Conservation (phyloP, 2,888 invertebrate genomes). For the Branchellion lobata region DNA sequence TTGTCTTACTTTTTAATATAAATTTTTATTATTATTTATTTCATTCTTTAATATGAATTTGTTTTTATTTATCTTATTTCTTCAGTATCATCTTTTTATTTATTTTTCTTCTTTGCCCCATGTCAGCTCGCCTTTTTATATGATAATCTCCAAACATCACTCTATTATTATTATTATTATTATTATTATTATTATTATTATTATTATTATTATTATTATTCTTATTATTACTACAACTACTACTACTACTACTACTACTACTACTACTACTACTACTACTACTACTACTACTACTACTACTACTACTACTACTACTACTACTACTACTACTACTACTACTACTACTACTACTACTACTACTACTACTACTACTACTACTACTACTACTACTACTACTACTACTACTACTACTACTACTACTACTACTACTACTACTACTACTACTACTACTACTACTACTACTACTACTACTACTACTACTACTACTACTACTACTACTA, state of each 20-base stretch:
- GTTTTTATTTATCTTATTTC: too few relatives aligned
- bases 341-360: constrained; percentile 2
- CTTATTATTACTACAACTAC: constrained; percentile 11
- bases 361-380: constrained; percentile 10
- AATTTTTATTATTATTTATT: too few relatives aligned
- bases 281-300: constrained; percentile 21
- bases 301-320: constrained; percentile 29
- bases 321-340: constrained; percentile 13
- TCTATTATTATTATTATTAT: too few relatives aligned
- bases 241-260: constrained; percentile 21
- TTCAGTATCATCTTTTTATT: too few relatives aligned
- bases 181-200: too few relatives aligned
- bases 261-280: constrained; percentile 19
- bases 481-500: constrained; percentile 20
- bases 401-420: constrained; percentile 5
- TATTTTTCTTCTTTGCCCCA: too few relatives aligned
- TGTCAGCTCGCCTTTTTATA: too few relatives aligned
- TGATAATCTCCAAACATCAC: too few relatives aligned
- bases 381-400: constrained; percentile 20
- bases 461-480: constrained; percentile 22
- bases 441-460: constrained; percentile 16
- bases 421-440: constrained; percentile 12
- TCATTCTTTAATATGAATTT: too few relatives aligned
- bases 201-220: too few relatives aligned
- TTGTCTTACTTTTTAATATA: too few relatives aligned